phyloP scores from a whole-genome alignment of 2,113 vertebrate genomes.

The Physeter macrocephalus region DNA sequence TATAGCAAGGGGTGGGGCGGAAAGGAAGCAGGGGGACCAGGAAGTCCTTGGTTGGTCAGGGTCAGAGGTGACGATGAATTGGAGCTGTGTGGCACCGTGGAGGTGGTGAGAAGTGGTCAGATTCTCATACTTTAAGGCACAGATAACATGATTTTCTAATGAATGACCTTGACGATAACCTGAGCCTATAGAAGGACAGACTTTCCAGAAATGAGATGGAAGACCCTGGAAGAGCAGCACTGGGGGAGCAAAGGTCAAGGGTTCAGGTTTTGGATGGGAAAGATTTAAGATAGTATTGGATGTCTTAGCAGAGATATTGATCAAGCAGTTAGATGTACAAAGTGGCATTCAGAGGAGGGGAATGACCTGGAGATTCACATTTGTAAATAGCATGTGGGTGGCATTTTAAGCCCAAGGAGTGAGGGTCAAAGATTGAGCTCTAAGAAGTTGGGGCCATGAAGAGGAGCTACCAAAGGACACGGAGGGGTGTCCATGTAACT shows the following conservation, averaged over 20 bases:
- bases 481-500: not conserved
- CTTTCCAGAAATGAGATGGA: not conserved
- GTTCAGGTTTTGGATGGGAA: not conserved
- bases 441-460: not conserved
- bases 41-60: not conserved
- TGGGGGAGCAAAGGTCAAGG: not conserved
- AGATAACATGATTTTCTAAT: not conserved
- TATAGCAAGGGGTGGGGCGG: rapidly evolving
- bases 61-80: not conserved
- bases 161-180: not conserved
- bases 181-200: not conserved
- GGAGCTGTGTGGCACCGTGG: not conserved
- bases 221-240: not conserved
- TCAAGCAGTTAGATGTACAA: not conserved
- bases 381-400: not conserved
- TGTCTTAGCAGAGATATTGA: not conserved
- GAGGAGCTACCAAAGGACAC: not conserved
- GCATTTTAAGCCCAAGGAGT: not conserved
- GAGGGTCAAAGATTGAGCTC: not conserved
- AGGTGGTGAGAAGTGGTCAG: not conserved
- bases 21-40: not conserved
- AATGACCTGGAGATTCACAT: not conserved
- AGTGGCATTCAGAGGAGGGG: not conserved
- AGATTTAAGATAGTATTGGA: not conserved
- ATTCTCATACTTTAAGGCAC: not conserved